A percentile compares a stretch with the other conserved stretches of the same genome.
Evolutionary conservation across 2,797 vertebrate species (phyloP).

Genomic region (Percopsis omiscomaycus): DNA sequence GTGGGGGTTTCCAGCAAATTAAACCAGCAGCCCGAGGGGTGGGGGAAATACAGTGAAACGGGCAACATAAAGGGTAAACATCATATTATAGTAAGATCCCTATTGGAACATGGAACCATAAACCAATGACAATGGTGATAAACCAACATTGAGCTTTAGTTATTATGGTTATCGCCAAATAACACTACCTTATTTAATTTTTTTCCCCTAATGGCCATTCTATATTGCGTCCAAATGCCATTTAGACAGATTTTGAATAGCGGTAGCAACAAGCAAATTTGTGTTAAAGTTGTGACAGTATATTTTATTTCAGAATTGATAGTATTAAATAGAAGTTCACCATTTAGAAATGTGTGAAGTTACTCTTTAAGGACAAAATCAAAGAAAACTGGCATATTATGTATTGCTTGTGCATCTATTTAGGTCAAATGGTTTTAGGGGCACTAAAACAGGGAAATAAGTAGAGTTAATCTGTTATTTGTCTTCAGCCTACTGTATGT

Average conservation of each 20-base stretch:
- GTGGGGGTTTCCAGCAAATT: slow-evolving; percentile 24
- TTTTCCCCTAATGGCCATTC: no score
- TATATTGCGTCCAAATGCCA: no score
- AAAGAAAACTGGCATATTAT: slow-evolving; percentile 7
- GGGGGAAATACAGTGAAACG: slow-evolving; percentile 42
- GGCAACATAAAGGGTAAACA: slow-evolving; percentile 37
- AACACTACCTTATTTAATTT: no score
- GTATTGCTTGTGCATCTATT: not conserved
- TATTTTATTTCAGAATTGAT: no score
- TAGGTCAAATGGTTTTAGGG: not conserved
- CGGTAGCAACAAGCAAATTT: no score
- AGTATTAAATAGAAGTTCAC: no score
- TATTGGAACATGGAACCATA: slow-evolving; percentile 10
- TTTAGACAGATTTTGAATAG: no score
- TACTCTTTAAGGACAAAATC: slow-evolving; percentile 3
- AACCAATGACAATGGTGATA: slow-evolving; percentile 22
- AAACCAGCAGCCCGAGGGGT: slow-evolving; percentile 45
- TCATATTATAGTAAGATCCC: slow-evolving; percentile 26
- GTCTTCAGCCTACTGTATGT: no score
- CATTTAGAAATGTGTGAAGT: no score
- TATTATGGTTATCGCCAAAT: slow-evolving; percentile 13
- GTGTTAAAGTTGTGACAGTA: no score
- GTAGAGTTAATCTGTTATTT: no score
- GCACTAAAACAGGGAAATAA: no score
- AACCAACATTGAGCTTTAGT: slow-evolving; percentile 20